Evolutionary conservation across 2,797 vertebrate species (phyloP).

Genomic region (Pipistrellus pipistrellus): DNA sequence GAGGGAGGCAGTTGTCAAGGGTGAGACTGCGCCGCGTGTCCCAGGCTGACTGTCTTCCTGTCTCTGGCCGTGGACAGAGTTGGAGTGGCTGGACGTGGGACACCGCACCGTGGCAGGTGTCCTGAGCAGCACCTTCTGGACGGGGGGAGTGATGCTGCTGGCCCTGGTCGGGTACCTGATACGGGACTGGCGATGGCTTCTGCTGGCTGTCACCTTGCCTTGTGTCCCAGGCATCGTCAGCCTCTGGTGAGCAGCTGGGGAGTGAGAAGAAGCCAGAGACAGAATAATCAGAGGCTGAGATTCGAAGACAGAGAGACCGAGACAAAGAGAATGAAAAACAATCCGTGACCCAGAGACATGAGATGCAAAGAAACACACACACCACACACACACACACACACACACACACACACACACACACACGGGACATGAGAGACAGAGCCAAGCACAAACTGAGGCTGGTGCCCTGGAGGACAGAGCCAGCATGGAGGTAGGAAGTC

Average conservation of each 20-base stretch:
- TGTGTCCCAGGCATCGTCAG: conserved; percentile 89
- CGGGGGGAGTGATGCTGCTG: conserved; percentile 91
- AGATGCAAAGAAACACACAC: neutral
- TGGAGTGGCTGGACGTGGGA: conserved; percentile 93
- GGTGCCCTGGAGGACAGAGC: neutral
- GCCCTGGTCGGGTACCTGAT: conserved; percentile 91
- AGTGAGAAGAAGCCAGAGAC: neutral
- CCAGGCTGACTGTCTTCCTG: conserved; percentile 38
- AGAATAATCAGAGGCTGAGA: neutral
- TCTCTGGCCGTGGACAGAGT: conserved; percentile 82
- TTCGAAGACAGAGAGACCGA: neutral
- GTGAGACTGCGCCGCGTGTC: neutral
- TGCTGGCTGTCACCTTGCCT: conserved; percentile 90
- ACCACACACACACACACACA: neutral
- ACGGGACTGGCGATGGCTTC: conserved; percentile 92
- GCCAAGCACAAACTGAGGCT: neutral
- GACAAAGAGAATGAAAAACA: neutral
- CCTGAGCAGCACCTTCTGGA: conserved; percentile 91
- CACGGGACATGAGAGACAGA: neutral
- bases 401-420: no score
- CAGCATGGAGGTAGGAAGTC: neutral
- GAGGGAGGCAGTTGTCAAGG: neutral
- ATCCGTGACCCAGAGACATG: neutral
- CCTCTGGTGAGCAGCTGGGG: conserved; percentile 89
- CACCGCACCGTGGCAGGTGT: conserved; percentile 91